Base-by-base conservation (phyloP, 1,140 invertebrate genomes). In the Colletes latitarsis region DNA sequence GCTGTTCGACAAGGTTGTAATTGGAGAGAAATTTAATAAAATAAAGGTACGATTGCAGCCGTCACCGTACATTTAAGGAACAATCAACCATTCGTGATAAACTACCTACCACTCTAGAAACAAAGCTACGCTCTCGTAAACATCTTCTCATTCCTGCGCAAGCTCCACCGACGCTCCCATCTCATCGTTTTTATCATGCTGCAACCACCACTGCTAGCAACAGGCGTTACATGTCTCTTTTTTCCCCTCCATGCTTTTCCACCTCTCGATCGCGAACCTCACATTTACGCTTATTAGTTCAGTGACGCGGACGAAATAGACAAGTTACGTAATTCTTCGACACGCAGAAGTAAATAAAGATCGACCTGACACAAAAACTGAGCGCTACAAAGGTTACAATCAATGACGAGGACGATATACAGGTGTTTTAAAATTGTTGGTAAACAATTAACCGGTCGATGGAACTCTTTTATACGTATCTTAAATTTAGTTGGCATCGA, bases 121-220 rank as follows among this genome's bases (percentile, higher is more conserved):
- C 80, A 79, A 84, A 88, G 76, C 73, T 78, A 75, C 82, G 78
- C 71, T 88, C 81, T 83, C 83, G 77, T 85, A 86, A 86, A 86
- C 84, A 80, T 80, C 71, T 76, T 69, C 53, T 82, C 81, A 80
- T 46, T 62, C 84, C 81, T 55, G n/a, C 41, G 49, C 17, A 46
- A 41, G 66, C 72, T 53, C 46, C 75, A 57, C 39, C 83, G 75
- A 86, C 60, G 70, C 55, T 82, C 82, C 82, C 75, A 67, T 86
- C 81, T 85, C 71, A 69, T 76, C 81, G 80, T 86, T 86, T 86
- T 86, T 85, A 86, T 85, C 81, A 76, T 53, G 77, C 71, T 76
- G 57, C 84, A 71, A 77, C 79, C 84, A 57, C 58, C 49, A 30
- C 71, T 62, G 72, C 58, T 79, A 88, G 87, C 87, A 88, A 88